Evolutionary conservation across 2,113 vertebrate genomes (phyloP).

Genomic region (Eudyptes chrysolophus): DNA sequence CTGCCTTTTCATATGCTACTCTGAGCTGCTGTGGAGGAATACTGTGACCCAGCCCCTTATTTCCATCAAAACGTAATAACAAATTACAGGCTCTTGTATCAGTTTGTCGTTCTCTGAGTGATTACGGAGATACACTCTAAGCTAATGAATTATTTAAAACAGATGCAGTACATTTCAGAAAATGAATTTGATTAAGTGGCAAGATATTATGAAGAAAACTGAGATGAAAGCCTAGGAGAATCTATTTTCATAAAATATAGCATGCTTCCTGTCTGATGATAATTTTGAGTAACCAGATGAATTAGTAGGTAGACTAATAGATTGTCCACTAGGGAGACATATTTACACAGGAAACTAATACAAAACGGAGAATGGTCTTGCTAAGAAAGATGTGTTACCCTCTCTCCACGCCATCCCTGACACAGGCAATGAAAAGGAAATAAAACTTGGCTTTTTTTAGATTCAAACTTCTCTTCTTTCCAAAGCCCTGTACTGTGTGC

Average conservation of each 20-base stretch:
- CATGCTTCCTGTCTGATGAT: background rate
- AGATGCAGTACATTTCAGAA: conserved; percentile 1
- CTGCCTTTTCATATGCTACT: background rate
- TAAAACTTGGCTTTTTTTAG: background rate
- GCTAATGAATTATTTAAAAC: conserved; percentile 46
- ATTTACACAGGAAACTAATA: background rate
- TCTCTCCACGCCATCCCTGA: background rate
- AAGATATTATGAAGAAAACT: conserved; percentile 17
- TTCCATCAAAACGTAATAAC: background rate
- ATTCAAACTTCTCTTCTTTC: background rate
- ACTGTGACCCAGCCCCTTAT: background rate
- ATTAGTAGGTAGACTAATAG: background rate
- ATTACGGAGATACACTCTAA: background rate
- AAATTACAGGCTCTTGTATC: background rate
- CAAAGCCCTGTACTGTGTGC: background rate
- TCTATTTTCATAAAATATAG: conserved; percentile 10
- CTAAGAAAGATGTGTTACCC: background rate
- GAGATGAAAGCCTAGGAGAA: conserved; percentile 22
- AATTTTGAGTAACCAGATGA: background rate
- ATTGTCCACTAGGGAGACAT: background rate
- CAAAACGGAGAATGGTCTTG: background rate
- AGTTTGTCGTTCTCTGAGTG: background rate
- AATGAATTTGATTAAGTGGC: conserved; percentile 23
- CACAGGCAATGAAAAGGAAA: background rate
- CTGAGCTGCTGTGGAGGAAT: background rate